Evolutionary conservation across 64 coral and sea anemone species (phyloP), one percentile per base, ranked within the genome.

Genomic region (Porites lutea): DNA sequence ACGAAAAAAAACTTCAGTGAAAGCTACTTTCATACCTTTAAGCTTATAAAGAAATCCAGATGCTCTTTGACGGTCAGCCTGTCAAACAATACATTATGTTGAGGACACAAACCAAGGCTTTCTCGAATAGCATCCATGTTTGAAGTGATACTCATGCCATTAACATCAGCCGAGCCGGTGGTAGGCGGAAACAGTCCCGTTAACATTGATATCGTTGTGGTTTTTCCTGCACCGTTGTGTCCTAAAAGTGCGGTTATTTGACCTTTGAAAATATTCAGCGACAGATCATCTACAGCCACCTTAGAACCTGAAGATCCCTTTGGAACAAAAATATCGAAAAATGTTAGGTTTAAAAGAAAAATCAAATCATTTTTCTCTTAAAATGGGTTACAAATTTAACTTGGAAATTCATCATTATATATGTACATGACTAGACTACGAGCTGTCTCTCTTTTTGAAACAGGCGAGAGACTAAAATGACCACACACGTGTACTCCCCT

Each of bases 31-130:
- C 72, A 74, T 54, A 91, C 88, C 88, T 97, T 97, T 4, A 97
- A 45, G 62, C 93, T 97, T 57, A 90, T 79, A 78, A 94, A 97
- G 58, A 97, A 97, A 65, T 71, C 72, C 69, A 97, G 82, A 72
- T 97, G 92, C 52, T 97, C 96, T 52, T 90, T 90, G 9, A 97
- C 96, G 37, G 96, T 94, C 2, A 97, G 77, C 21, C 83, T 67
- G 80, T 97, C 88, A 94, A 97, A 97, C 5, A 97, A 65, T 37
- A 92, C 89, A 77, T 97, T 93, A 48, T 91, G 96, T 79, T 97
- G 92, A 3, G 92, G 96, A 15, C 96, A 97, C 16, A 97, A 88
- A 22, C 96, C 96, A 0, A 64, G 50, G 54, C 54, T 45, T n/a
- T 13, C 53, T 51, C 59, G 19, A 44, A 15, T 18, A 10, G 59